Evolutionary conservation across 1,140 invertebrate species (phyloP).

Genomic region (Macrotrachela quadricornifera): DNA sequence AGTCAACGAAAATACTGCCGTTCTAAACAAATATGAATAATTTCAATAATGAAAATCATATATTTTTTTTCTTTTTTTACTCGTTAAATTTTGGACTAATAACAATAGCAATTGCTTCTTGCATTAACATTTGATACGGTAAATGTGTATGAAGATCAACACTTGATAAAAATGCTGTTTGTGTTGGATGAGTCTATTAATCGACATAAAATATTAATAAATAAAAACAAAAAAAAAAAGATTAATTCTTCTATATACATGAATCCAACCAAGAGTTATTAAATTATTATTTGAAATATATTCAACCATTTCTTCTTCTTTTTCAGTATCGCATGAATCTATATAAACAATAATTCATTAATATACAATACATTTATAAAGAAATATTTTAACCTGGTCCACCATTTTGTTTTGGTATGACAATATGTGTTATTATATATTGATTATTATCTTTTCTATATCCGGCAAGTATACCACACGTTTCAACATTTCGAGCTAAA

Average conservation of each 20-base stretch:
- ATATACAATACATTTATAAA: too few relatives aligned
- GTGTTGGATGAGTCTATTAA: constrained; percentile 73
- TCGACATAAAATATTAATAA: constrained; percentile 8
- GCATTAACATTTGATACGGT: constrained; percentile 83
- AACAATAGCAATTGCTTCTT: constrained; percentile 84
- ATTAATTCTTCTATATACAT: constrained; percentile 40
- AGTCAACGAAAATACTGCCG: constrained; percentile 67
- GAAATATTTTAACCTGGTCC: constrained; percentile 41
- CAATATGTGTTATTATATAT: constrained; percentile 62
- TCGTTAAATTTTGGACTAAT: constrained; percentile 79
- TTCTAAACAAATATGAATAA: constrained; percentile 37
- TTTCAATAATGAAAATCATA: constrained; percentile 1
- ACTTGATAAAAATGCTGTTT: constrained; percentile 81
- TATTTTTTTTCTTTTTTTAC: constrained; percentile 37
- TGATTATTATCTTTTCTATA: constrained; percentile 41
- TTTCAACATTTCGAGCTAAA: constrained; percentile 51
- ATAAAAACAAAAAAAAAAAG: not conserved
- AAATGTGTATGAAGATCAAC: constrained; percentile 93
- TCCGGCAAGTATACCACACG: constrained; percentile 67
- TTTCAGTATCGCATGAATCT: constrained; percentile 70
- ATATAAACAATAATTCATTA: too few relatives aligned
- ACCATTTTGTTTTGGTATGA: constrained; percentile 63
- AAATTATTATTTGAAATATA: constrained; percentile 71
- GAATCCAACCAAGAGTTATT: constrained; percentile 85
- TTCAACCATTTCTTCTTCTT: constrained; percentile 77